These are phyloP conservation scores for Norana najaformis DNA, from an alignment of 2,888 invertebrate genomes.

Conservation along the genomic window DNA sequence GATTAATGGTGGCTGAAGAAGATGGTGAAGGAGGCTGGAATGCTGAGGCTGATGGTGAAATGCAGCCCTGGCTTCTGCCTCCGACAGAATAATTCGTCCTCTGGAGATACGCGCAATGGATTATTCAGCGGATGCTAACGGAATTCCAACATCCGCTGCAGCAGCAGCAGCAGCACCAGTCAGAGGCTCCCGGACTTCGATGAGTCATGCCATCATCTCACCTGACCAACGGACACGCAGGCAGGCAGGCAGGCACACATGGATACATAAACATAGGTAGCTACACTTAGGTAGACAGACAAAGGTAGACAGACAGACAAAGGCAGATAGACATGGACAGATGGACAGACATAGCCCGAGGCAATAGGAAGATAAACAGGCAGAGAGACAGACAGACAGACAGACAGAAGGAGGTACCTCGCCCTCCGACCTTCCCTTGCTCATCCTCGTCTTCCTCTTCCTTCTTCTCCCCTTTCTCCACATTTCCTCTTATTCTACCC, in stretches of 20 bases:
- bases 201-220: neutral
- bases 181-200: neutral
- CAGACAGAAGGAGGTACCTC: neutral
- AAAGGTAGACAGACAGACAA: neutral
- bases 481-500: too few species aligned
- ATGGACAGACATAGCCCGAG: too few species aligned
- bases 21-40: neutral
- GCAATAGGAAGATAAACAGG: too few species aligned
- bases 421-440: neutral
- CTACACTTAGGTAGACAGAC: too few species aligned
- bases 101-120: neutral
- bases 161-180: neutral
- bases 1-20: neutral
- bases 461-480: neutral
- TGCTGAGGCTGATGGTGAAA: neutral
- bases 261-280: too few species aligned
- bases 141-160: neutral
- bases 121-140: slow-evolving; percentile 14
- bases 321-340: too few species aligned
- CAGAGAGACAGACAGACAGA: neutral
- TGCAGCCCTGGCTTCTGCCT: neutral
- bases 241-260: neutral
- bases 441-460: neutral
- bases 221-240: neutral
- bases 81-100: neutral